A percentile compares a stretch with the other conserved stretches of the same genome.
phyloP scores from a whole-genome alignment of 1,140 invertebrate species.

The Eulimnadia texana region DNA sequence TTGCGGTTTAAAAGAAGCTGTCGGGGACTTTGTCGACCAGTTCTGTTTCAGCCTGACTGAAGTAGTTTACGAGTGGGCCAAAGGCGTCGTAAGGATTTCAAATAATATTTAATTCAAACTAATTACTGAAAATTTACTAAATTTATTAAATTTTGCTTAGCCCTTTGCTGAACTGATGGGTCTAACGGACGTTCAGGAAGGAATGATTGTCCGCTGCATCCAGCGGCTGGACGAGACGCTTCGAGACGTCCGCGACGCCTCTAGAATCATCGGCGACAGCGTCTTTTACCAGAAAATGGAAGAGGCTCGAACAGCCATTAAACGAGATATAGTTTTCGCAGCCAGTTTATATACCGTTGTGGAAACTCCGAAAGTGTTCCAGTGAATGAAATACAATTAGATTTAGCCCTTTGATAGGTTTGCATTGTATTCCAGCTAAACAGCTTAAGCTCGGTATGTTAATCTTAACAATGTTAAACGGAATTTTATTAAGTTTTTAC shows the following conservation, averaged over 20 bases:
- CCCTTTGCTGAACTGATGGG: constrained; percentile 86
- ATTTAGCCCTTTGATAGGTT: too few relatives aligned
- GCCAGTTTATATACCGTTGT: constrained; percentile 78
- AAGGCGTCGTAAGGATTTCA: constrained; percentile 46
- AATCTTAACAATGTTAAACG: too few relatives aligned
- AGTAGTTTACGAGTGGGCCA: constrained; percentile 92
- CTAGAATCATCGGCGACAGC: constrained; percentile 82
- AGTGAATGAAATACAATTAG: neutral
- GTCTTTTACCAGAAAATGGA: constrained; percentile 87
- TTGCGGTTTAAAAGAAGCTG: constrained; percentile 35
- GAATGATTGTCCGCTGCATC: constrained; percentile 93
- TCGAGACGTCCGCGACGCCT: constrained; percentile 81
- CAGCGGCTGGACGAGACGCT: constrained; percentile 89
- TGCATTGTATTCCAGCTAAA: too few relatives aligned
- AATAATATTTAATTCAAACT: too few relatives aligned
- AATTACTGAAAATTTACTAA: neutral
- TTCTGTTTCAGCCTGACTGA: constrained; percentile 83
- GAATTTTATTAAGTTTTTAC: too few relatives aligned
- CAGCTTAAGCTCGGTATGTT: too few relatives aligned
- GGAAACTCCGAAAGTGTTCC: neutral
- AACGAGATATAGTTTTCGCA: constrained; percentile 95
- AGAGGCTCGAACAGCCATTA: constrained; percentile 80
- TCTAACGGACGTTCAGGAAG: constrained; percentile 89
- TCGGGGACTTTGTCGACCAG: constrained; percentile 40
- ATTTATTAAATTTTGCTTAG: constrained; percentile 29